A percentile compares a stretch with the other conserved stretches of the same genome.
phyloP scores from a whole-genome alignment of 2,888 invertebrate genomes.

The Xestia rhomboidea region DNA sequence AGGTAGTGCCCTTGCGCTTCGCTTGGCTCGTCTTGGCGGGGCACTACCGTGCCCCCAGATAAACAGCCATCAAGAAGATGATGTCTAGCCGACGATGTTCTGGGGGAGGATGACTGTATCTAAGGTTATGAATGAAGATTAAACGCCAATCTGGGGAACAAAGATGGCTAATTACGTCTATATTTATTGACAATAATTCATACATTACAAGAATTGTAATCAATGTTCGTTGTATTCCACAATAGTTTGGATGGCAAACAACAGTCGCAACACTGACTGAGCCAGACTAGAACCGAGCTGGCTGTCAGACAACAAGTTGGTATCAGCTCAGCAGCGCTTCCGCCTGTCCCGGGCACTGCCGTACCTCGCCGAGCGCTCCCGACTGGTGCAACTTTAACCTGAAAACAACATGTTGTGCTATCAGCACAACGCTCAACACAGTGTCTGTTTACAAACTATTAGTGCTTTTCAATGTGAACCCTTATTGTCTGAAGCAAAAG shows the following conservation, averaged over 20 bases:
- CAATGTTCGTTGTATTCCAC: neutral
- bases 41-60: too few species aligned
- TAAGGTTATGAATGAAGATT: neutral
- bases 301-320: constrained; percentile 28
- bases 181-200: neutral
- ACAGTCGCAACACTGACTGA: constrained; percentile 17
- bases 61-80: neutral
- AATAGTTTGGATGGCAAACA: constrained; percentile 1
- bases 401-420: constrained; percentile 13
- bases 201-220: neutral
- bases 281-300: constrained; percentile 6
- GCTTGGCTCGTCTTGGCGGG: too few species aligned
- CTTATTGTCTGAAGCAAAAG: neutral
- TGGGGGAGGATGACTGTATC: neutral
- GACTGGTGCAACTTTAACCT: constrained; percentile 14
- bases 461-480: neutral
- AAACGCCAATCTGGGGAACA: neutral
- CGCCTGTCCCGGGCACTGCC: constrained; percentile 25
- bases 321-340: constrained; percentile 44
- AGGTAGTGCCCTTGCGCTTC: too few species aligned
- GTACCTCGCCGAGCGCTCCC: constrained; percentile 13
- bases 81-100: neutral
- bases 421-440: neutral
- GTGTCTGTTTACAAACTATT: neutral
- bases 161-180: neutral